Evolutionary conservation across 2,888 invertebrate species (phyloP), one percentile per base, ranked within the genome.

Genomic region (Stenurella melanura): DNA sequence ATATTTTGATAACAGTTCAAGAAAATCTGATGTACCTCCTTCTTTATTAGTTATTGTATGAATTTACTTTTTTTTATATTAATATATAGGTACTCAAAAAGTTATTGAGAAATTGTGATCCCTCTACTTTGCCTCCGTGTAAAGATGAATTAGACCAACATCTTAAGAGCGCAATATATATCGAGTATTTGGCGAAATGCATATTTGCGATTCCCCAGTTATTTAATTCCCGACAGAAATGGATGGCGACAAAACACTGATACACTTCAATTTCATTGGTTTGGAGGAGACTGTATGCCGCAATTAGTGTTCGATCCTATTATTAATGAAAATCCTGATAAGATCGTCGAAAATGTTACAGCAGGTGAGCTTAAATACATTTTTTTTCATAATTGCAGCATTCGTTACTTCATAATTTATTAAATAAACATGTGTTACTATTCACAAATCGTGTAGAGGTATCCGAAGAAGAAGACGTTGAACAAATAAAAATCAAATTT

Each of bases 31-130:
- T n/a, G n/a, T n/a, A n/a, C n/a, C n/a, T n/a, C n/a, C n/a, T n/a
- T n/a, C n/a, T n/a, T n/a, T n/a, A n/a, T n/a, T n/a, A n/a, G n/a
- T n/a, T n/a, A n/a, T n/a, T n/a, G n/a, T n/a, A n/a, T n/a, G n/a
- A n/a, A n/a, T n/a, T n/a, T n/a, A n/a, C n/a, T n/a, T n/a, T n/a
- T n/a, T n/a, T n/a, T n/a, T n/a, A n/a, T n/a, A n/a, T n/a, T n/a
- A n/a, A n/a, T n/a, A n/a, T n/a, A n/a, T n/a, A 42, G 42, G 7
- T 42, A 10, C 12, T 42, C 12, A 42, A 42, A 42, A 42, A 42
- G 42, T 42, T 42, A 42, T 42, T 42, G 42, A 42, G 42, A 42
- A 42, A 42, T 42, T 42, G 42, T 42, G 42, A n/a, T n/a, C n/a
- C n/a, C n/a, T n/a, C n/a, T n/a, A n/a, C n/a, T n/a, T n/a, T n/a